These are phyloP conservation scores for Oxygymnocypris stewartii DNA, from an alignment of 2,113 vertebrate species.

Conservation along the genomic window DNA sequence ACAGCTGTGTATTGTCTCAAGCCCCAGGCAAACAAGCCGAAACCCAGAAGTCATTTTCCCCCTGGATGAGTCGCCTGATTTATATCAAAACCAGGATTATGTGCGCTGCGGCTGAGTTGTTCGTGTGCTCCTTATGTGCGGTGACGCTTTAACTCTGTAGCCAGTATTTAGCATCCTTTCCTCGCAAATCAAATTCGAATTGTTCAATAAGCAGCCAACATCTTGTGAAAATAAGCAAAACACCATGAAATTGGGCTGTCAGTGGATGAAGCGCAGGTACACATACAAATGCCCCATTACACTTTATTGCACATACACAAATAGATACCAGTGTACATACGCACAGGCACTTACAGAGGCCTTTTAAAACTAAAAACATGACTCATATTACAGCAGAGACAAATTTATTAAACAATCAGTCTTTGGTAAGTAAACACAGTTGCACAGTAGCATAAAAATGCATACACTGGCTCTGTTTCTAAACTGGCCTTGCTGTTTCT, in stretches of 20 bases:
- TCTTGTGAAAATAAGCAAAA: constrained; percentile 74
- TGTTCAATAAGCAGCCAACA: constrained; percentile 73
- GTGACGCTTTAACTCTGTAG: constrained; percentile 29
- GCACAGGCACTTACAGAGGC: not conserved
- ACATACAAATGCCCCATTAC: constrained; percentile 74
- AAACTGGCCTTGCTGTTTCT: not conserved
- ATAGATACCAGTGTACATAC: constrained; percentile 47
- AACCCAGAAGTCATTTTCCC: constrained; percentile 58
- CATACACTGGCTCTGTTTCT: not conserved
- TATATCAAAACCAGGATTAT: constrained; percentile 65
- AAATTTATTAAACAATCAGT: constrained; percentile 39
- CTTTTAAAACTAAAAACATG: constrained; percentile 1
- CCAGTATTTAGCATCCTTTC: constrained; percentile 65
- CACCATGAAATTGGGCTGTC: constrained; percentile 79
- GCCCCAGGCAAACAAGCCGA: constrained; percentile 36
- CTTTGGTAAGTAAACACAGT: not conserved
- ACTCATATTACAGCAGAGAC: constrained; percentile 21
- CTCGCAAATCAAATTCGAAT: constrained; percentile 75
- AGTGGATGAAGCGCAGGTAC: constrained; percentile 63
- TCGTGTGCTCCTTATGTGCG: constrained; percentile 49
- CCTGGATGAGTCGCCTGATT: constrained; percentile 66
- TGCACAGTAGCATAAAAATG: not conserved
- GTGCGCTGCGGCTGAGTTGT: constrained; percentile 40
- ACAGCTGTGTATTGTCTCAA: constrained; percentile 15
- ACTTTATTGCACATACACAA: constrained; percentile 58